Percentiles rank a stretch among this genome's conserved stretches.
phyloP scores from a whole-genome alignment of 92 coral and sea anemone species.

The Phenganax stokvisi region DNA sequence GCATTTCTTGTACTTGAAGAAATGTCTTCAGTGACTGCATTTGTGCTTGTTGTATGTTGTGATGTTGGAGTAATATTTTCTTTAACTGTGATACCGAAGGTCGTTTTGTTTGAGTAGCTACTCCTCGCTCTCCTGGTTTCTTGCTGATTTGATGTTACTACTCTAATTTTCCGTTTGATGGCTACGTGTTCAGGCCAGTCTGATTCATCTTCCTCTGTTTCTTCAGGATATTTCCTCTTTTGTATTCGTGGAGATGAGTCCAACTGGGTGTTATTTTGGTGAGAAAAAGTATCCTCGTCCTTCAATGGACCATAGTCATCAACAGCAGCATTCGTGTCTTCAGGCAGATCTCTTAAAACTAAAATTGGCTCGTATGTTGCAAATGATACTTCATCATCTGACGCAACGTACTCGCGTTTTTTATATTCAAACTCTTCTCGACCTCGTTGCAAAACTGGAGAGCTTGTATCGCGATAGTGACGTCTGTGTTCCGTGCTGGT shows the following conservation, averaged over 20 bases:
- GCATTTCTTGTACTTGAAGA: constrained; percentile 13
- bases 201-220: not conserved
- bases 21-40: constrained; percentile 17
- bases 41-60: not conserved
- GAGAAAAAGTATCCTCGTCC: not conserved
- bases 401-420: not conserved
- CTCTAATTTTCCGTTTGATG: constrained; percentile 6
- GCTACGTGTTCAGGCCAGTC: constrained; percentile 1
- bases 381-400: not conserved
- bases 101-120: not conserved
- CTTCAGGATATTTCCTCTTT: constrained; percentile 14
- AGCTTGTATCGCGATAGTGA: not conserved
- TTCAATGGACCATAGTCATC: not conserved
- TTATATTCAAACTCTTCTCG: not conserved
- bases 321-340: not conserved
- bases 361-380: not conserved
- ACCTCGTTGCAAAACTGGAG: not conserved
- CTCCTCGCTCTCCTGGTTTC: not conserved
- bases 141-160: not conserved
- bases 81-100: not conserved
- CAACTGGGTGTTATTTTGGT: not conserved
- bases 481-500: not conserved
- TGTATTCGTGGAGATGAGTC: not conserved
- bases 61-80: not conserved
- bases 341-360: not conserved